Evolutionary conservation across 2,797 vertebrate species (phyloP), one percentile per base, ranked within the genome.

Genomic region (Coendou prehensilis): DNA sequence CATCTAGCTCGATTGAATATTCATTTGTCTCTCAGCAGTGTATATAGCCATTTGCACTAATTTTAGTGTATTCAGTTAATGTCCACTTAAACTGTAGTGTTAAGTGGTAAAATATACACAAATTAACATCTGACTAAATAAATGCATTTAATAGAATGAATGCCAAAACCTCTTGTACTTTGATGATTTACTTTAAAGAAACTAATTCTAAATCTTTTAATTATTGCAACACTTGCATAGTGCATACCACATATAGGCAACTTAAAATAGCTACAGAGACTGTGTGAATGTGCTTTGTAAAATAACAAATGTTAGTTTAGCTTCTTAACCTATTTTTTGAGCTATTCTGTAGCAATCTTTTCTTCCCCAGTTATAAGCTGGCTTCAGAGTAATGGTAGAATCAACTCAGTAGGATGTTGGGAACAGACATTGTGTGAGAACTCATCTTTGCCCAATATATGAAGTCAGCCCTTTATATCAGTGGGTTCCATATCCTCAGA

Each of bases 191-290:
- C 33, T 67, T 67, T 87, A 75, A 90, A 52, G 50, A 76, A 89
- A 89, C n/a, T 57, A 82, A 93, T 87, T 87, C 61, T 63, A 69
- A 87, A 41, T 87, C 26, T 87, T 89, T 81, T 63, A 87, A 30
- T 67, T 86, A 56, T 22, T 71, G 37, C 14, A 78, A 17, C 59
- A 61, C 9, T 69, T 71, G 33, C 73, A 23, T 11, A 11, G 1
- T 57, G 20, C 23, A 28, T n/a, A 64, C 18, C 11, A n/a, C 11
- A 30, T 14, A 3, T 2, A 75, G 64, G 50, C 57, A 61, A 22
- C 10, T 67, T 59, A 47, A 75, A 84, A 47, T 50, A 15, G 26
- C 54, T 79, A 87, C 78, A 84, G 41, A 93, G 56, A 64, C n/a
- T 30, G 11, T 79, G 37, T 64, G 5, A 71, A 71, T 63, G 52